These are phyloP conservation scores for Xestia sexstrigata DNA, from an alignment of 2,888 invertebrate genomes.

Conservation along the genomic window DNA sequence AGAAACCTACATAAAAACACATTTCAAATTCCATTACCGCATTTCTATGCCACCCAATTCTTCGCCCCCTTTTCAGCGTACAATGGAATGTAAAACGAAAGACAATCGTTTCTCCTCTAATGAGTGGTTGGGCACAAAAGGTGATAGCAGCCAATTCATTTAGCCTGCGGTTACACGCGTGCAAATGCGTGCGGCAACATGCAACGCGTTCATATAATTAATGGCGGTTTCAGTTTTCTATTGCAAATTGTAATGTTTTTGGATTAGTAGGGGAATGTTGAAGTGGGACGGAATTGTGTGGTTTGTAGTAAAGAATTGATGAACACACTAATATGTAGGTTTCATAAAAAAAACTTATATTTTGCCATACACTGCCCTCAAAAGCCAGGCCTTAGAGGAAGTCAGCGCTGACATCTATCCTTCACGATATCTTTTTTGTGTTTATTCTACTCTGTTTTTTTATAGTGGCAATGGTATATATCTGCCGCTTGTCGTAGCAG, in stretches of 20 bases:
- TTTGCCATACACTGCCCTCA: not conserved
- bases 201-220: slow-evolving; percentile 58
- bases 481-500: not conserved
- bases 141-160: slow-evolving; percentile 80
- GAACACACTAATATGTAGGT: not conserved
- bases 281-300: slow-evolving; percentile 23
- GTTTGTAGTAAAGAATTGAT: not conserved
- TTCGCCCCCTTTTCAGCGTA: slow-evolving; percentile 21
- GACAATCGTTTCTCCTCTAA: slow-evolving; percentile 58
- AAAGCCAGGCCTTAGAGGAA: not conserved
- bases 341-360: not conserved
- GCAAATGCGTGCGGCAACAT: slow-evolving; percentile 55
- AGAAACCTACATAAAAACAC: slow-evolving; percentile 30
- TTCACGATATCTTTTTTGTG: not conserved
- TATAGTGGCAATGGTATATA: not conserved
- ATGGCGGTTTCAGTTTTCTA: slow-evolving; percentile 56
- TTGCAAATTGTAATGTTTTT: slow-evolving; percentile 56
- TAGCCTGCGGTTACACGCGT: slow-evolving; percentile 72
- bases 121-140: slow-evolving; percentile 77
- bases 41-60: slow-evolving; percentile 39
- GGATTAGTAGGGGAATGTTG: slow-evolving; percentile 39
- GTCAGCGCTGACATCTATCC: not conserved
- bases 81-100: slow-evolving; percentile 60
- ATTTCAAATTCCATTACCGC: slow-evolving; percentile 37
- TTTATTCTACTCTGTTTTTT: not conserved